Evolutionary conservation across 2,113 vertebrate genomes (phyloP).

Genomic region (Petromus typicus): DNA sequence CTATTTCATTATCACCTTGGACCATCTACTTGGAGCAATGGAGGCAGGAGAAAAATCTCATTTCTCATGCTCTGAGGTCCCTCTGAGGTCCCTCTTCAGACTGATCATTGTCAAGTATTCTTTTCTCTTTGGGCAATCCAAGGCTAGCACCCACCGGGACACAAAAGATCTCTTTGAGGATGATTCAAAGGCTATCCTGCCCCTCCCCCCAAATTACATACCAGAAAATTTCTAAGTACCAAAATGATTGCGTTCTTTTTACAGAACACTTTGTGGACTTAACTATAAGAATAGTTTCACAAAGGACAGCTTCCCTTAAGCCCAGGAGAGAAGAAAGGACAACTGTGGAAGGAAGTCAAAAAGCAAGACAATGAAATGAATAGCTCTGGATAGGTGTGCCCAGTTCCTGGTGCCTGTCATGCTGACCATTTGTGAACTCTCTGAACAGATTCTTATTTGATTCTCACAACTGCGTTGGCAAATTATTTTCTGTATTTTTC

Average conservation of each 20-base stretch:
- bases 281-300: conserved; percentile 40
- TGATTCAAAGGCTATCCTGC: conserved; percentile 49
- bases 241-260: conserved; percentile 59
- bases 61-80: conserved; percentile 63
- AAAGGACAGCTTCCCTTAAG: background rate
- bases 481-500: background rate
- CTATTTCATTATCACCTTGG: conserved; percentile 49
- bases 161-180: conserved; percentile 72
- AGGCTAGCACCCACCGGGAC: conserved; percentile 55
- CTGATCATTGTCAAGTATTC: conserved; percentile 67
- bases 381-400: background rate
- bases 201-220: conserved; percentile 55
- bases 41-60: conserved; percentile 42
- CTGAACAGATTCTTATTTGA: background rate
- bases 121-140: conserved; percentile 57
- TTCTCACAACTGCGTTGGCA: background rate
- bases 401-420: background rate
- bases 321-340: background rate
- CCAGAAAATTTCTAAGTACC: conserved; percentile 60
- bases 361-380: background rate
- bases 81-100: conserved; percentile 35
- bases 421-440: background rate
- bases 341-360: background rate
- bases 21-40: conserved; percentile 57
- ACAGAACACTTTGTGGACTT: conserved; percentile 28